These are phyloP conservation scores for Alligator sinensis DNA, from an alignment of 2,113 vertebrate genomes.

Conservation along the genomic window DNA sequence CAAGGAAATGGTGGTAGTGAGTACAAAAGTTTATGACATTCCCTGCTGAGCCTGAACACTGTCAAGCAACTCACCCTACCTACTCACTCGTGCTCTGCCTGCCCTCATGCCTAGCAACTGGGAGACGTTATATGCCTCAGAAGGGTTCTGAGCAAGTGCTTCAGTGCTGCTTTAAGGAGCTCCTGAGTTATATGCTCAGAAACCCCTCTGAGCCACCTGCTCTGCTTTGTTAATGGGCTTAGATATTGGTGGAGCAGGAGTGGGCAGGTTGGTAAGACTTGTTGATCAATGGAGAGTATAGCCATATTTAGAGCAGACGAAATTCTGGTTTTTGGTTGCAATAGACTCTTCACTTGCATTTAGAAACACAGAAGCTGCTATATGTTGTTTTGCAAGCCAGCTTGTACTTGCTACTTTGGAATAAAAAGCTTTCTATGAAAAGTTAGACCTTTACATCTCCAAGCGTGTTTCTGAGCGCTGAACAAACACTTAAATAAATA, in stretches of 20 bases:
- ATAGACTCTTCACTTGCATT: background rate
- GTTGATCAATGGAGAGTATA: too few species aligned
- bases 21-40: too few species aligned
- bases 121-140: too few species aligned
- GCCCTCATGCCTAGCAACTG: too few species aligned
- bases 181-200: background rate
- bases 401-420: background rate
- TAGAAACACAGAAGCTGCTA: background rate
- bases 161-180: background rate
- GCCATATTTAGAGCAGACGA: background rate
- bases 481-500: background rate
- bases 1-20: too few species aligned
- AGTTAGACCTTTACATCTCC: background rate
- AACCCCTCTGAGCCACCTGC: background rate
- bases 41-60: too few species aligned
- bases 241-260: background rate
- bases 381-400: background rate
- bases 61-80: too few species aligned
- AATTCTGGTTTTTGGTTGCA: background rate
- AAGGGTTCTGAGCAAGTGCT: too few species aligned
- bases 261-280: background rate
- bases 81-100: too few species aligned
- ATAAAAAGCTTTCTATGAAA: background rate
- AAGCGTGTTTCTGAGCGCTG: background rate
- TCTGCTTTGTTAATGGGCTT: background rate